Base-by-base conservation (phyloP, 2,888 invertebrate species). In the Periphyllus acericola region DNA sequence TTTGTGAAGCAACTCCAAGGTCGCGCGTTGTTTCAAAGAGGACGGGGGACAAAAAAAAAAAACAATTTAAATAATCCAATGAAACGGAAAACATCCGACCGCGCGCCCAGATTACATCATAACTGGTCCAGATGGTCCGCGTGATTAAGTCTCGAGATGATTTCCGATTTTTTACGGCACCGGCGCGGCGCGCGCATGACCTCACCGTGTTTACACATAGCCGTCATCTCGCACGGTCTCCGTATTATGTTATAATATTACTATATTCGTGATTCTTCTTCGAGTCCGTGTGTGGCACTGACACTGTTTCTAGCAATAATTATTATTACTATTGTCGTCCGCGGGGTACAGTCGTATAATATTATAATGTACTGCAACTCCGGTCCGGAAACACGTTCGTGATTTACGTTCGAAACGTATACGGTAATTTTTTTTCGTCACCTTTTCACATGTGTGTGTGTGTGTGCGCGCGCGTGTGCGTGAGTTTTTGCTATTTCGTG, bases 61-160 rank as follows among this genome's bases (percentile, higher is more conserved):
- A 34, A 68, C 60, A 72, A 87, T 80, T 80, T 72, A 81, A 74
- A 87, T 40, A 72, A 80, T 80, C 34, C 40, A 74, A 87, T 40
- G 86, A 80, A 87, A 81, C 36, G 46, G 40, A 80, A 87, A 80
- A 87, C 36, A 74, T 60, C 72, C 21, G 71, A 36, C 29, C 68
- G 71, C 79, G 36, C 52, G 40, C 71, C 78, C 14, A 72, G 80
- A 66, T 87, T 87, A 81, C 87, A 87, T 87, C 81, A 87, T 81
- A 81, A 87, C 87, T 87, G 87, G 81, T 81, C 74, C 80, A 74
- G 79, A 85, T 72, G 79, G 60, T 72, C 36, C 68, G 71, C 79
- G 80, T 80, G 68, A 80, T 86, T 80, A 36, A 46, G 80, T 60
- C 55, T 40, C 74, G 66, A 74, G 87, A 80, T 66, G 71, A 80